phyloP scores from a whole-genome alignment of 2,888 invertebrate species.

The Prosapia bicincta region DNA sequence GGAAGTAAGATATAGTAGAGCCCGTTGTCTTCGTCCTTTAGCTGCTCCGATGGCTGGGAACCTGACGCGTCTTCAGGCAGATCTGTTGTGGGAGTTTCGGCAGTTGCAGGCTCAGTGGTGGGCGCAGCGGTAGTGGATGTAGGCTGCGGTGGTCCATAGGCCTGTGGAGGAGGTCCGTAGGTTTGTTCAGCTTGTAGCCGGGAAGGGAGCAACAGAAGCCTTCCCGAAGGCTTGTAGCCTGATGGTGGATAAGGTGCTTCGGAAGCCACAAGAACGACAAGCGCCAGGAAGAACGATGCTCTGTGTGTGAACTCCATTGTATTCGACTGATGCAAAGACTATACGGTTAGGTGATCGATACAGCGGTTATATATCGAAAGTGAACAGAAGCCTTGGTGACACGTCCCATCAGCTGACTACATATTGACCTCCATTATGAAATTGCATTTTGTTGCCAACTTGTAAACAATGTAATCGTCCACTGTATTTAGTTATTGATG shows the following conservation, averaged over 20 bases:
- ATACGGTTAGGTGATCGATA: background rate
- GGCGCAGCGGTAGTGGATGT: background rate
- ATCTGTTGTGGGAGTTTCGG: background rate
- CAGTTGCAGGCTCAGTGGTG: background rate
- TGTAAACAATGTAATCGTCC: background rate
- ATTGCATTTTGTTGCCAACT: background rate
- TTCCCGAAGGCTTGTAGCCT: background rate
- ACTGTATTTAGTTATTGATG: background rate
- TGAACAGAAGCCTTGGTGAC: background rate
- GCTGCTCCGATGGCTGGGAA: conserved; percentile 5
- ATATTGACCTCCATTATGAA: background rate
- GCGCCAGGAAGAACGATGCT: background rate
- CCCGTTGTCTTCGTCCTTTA: conserved; percentile 7
- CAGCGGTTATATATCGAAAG: background rate
- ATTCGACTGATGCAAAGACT: background rate
- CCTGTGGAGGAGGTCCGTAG: background rate
- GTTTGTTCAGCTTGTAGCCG: background rate
- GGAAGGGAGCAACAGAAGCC: background rate
- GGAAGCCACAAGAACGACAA: background rate
- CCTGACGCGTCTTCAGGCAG: background rate
- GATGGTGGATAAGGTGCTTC: background rate
- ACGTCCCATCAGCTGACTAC: background rate
- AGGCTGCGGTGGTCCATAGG: background rate
- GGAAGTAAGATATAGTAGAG: background rate
- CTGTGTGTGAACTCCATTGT: background rate